Base-by-base conservation (phyloP, 1,140 invertebrate genomes). In the Penaeus indicus region DNA sequence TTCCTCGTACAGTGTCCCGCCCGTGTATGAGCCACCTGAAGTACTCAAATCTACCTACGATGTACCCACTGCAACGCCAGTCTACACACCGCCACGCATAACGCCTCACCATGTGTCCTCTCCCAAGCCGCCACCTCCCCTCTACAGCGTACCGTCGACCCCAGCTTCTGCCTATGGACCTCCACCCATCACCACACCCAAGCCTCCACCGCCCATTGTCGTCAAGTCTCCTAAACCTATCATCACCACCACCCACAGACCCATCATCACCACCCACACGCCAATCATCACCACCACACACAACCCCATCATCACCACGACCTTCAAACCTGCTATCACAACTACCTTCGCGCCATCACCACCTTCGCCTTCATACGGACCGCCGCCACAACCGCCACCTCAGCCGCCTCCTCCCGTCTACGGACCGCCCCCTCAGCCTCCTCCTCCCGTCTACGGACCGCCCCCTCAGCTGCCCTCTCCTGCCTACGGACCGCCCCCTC, bases 371-470 rank as follows among this genome's bases (percentile, higher is more conserved):
- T 38, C n/a, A 38, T 38, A 78, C 27, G 75, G 32, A 38, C 32
- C n/a, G 21, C 47, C 75, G 8, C 21, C 72, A 19, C 72, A 77
- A 42, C 38, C 38, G 38, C 38, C 38, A 18, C 75, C 75, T 22
- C 32, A 78, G 25, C 38, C 42, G 16, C 79, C 85, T 22, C 25
- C 78, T 5, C 42, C 42, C 18, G 22, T 18, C 19, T 87, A 81
- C 38, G 85, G 85, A 7, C 42, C 78, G 1, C 85, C 85, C 61
- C 85, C 85, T 42, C 80, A 87, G 54, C 83, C 83, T 1, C 77
- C 83, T 1, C 60, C 69, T 16, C 19, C 77, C 27, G n/a, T 85
- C 27, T 69, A 64, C 64, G 42, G 42, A 32, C 67, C 63, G 11
- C 27, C 38, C 72, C 72, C 16, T 42, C 27, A 13, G 21, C 47